Evolutionary conservation across 2,888 invertebrate species (phyloP).

Genomic region (Eulithis testata): DNA sequence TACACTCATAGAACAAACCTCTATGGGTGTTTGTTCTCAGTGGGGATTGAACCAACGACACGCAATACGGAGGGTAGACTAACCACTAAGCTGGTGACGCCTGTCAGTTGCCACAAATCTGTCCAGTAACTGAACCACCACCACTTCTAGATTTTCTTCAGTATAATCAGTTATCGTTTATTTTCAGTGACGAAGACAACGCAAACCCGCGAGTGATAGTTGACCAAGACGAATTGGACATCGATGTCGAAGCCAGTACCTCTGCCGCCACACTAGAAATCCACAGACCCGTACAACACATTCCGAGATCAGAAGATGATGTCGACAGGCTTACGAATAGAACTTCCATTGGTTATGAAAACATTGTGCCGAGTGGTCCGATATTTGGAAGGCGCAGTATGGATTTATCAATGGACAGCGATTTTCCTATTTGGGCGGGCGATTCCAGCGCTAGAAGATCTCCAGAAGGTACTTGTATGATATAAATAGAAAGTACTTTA

Average conservation of each 20-base stretch:
- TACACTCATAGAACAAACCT: no score
- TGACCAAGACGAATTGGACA: constrained; percentile 91
- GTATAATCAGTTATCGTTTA: neutral
- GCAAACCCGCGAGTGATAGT: constrained; percentile 93
- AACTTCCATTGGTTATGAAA: constrained; percentile 49
- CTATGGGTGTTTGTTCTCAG: no score
- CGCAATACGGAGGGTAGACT: no score
- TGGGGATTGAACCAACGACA: no score
- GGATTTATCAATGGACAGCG: constrained; percentile 59
- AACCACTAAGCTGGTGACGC: no score
- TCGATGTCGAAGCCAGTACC: constrained; percentile 55
- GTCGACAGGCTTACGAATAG: constrained; percentile 53
- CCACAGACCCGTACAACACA: constrained; percentile 27
- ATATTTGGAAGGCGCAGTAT: constrained; percentile 69
- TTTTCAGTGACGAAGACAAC: constrained; percentile 87
- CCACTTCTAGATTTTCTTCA: no score
- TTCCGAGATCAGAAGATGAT: constrained; percentile 40
- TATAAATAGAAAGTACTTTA: no score
- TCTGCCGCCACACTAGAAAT: constrained; percentile 32
- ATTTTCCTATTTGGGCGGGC: constrained; percentile 84
- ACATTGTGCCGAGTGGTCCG: constrained; percentile 44
- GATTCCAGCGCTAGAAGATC: constrained; percentile 89
- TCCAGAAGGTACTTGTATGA: constrained; percentile 86
- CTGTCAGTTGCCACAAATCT: no score
- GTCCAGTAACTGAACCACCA: no score